Evolutionary conservation across 2,797 vertebrate species (phyloP).

Genomic region (Chaunax sp.): DNA sequence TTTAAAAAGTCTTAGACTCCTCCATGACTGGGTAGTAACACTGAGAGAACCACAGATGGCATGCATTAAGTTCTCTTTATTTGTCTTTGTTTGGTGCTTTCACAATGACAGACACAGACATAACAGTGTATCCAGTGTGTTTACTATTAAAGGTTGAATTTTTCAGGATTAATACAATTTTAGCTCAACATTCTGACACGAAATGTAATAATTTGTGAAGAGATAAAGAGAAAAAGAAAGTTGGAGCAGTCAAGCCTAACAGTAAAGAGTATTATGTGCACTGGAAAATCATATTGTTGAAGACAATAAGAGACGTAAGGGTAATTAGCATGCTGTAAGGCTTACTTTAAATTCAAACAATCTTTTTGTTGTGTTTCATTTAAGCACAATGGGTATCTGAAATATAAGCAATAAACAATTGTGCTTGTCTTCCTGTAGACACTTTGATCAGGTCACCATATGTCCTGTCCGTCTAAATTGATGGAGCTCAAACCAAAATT

Average conservation of each 20-base stretch:
- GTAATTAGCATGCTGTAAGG: neutral
- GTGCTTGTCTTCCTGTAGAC: neutral
- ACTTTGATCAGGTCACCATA: neutral
- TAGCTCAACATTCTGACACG: too few relatives aligned
- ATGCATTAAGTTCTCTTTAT: neutral
- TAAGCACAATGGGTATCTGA: neutral
- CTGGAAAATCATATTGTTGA: neutral
- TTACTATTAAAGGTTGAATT: too few relatives aligned
- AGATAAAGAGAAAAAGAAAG: conserved; percentile 4
- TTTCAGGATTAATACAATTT: too few relatives aligned
- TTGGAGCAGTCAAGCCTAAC: conserved; percentile 2
- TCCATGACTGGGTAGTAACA: conserved; percentile 1
- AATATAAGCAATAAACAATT: neutral
- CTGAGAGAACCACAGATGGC: neutral
- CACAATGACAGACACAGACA: conserved; percentile 6
- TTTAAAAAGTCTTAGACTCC: conserved; percentile 32
- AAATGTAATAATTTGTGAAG: too few relatives aligned
- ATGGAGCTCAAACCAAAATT: neutral
- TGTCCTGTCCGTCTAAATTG: neutral
- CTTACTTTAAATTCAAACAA: conserved; percentile 4
- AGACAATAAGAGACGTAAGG: too few relatives aligned
- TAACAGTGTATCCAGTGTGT: too few relatives aligned
- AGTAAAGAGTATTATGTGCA: neutral
- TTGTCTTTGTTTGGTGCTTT: conserved; percentile 11
- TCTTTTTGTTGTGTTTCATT: neutral